Evolutionary conservation across 2,113 vertebrate genomes (phyloP).

Genomic region (Etheostoma cragini): DNA sequence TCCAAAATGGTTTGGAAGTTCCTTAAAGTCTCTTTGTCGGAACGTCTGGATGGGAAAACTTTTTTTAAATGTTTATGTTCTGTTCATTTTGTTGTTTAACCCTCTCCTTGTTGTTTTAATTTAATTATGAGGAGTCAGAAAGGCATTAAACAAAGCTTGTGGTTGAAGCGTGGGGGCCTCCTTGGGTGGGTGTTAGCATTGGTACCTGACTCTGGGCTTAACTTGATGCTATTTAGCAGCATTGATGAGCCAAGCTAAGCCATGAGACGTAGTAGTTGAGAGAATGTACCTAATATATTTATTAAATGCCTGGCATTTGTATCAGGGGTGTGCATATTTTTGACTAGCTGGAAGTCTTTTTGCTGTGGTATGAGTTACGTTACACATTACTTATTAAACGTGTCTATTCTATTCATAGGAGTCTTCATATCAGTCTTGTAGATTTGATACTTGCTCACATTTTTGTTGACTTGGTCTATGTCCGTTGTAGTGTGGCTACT

Average conservation of each 20-base stretch:
- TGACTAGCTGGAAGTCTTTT: neutral
- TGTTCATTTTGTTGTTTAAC: neutral
- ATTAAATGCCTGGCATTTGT: neutral
- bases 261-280: neutral
- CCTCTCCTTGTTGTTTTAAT: neutral
- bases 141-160: neutral
- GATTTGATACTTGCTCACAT: neutral
- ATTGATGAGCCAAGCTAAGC: neutral
- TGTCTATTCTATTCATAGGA: neutral
- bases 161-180: neutral
- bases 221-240: neutral
- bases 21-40: too few species aligned
- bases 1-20: neutral
- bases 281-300: neutral
- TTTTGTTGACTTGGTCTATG: neutral
- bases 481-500: too few species aligned
- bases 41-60: neutral
- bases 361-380: neutral
- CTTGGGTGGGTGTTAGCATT: neutral
- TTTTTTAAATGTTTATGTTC: neutral
- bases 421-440: neutral
- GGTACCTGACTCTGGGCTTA: neutral
- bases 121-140: neutral
- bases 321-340: neutral
- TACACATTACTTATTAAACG: conserved; percentile 26